Percentiles rank a stretch among this genome's conserved stretches.
Conservation (phyloP, 2,888 invertebrate genomes). For the Cordilura impudica region DNA sequence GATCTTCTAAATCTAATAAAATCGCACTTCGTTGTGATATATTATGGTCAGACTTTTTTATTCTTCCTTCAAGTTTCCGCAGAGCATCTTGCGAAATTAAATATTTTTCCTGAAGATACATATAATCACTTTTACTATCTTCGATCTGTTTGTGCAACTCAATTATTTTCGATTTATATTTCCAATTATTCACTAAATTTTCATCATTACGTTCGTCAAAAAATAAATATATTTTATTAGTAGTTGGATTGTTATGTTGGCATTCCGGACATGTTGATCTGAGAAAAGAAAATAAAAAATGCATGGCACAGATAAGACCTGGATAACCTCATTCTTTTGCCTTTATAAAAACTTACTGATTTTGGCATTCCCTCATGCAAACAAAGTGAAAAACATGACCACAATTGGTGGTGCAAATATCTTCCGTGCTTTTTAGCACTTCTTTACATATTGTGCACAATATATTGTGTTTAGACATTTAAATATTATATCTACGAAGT, state of each 20-base stretch:
- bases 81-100: not conserved
- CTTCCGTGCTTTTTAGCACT: conserved; percentile 24
- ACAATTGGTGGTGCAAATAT: conserved; percentile 51
- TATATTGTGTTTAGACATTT: conserved; percentile 24
- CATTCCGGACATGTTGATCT: conserved; percentile 70
- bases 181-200: not conserved
- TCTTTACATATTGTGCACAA: conserved; percentile 55
- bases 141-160: not conserved
- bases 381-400: conserved; percentile 57
- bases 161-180: not conserved
- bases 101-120: not conserved
- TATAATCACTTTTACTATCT: not conserved
- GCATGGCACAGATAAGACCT: too few relatives aligned
- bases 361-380: conserved; percentile 52
- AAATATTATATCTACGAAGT: too few relatives aligned
- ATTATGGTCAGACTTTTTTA: not conserved
- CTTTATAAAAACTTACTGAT: conserved; percentile 44
- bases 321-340: too few relatives aligned
- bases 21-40: not conserved
- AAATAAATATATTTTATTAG: conserved; percentile 65
- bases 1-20: not conserved
- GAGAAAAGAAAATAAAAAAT: not conserved
- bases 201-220: conserved; percentile 63
- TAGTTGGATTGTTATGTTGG: conserved; percentile 51
- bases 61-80: not conserved